Base-by-base conservation (phyloP, 1,140 invertebrate genomes). In the Lordiphosa mommai region DNA sequence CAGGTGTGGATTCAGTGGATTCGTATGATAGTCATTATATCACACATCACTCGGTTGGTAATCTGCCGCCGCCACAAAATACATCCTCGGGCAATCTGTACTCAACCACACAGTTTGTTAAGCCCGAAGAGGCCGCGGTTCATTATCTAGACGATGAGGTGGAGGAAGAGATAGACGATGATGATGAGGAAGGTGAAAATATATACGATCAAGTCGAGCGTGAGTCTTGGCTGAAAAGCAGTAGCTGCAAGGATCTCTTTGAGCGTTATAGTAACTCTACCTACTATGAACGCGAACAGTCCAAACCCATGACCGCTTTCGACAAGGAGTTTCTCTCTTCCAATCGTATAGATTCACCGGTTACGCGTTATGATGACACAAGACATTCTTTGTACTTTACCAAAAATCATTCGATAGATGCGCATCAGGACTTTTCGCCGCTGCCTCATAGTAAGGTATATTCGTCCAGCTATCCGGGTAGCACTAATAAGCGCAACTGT, bases 391-490 rank as follows among this genome's bases (percentile, higher is more conserved):
- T 91, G 30, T 93, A 93, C 72, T 59, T 87, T 10, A 69, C 72
- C 5, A 88, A 89, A 32, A 89, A 89, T 36, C 86, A 86, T 44
- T 89, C 88, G 1, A 88, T 89, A 17, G 88, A 89, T 68, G 72
- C 72, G 0, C 77, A 76, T 36, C 87, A 89, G 55, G 77, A 84
- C 36, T 88, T 89, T 47, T 82, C 80, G 0, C 72, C 86, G 2
- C 36, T 88, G 17, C 70, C 80, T 0, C 65, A 89, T 8, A 72
- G 82, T 27, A 93, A 93, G 65, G 92, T 95, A 0, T 96, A 95
- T 88, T 95, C 94, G 20, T 95, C 94, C 64, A 95, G 94, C 76
- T 96, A 95, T 88, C 95, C 95, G 5, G 95, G 95, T 23, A 95
- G 93, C 9, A 93, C 93, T 2, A 92, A 89, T 80, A 88, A 92